Base-by-base conservation (phyloP, 2,888 invertebrate genomes). In the Rhodophaea formosa region DNA sequence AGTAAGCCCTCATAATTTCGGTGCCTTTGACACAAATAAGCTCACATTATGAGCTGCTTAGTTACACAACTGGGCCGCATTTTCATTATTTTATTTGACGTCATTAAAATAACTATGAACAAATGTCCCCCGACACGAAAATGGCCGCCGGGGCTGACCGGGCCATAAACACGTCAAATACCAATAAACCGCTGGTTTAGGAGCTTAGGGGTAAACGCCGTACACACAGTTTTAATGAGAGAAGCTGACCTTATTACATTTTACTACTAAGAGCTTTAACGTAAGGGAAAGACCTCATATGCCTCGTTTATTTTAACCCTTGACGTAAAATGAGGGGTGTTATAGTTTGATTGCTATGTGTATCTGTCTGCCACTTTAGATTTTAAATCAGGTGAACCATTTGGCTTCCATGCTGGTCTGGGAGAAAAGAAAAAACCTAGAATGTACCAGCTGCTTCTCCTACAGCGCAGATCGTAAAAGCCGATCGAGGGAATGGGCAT, bases 141-240 rank as follows among this genome's bases (percentile, higher is more conserved):
- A 30, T 10, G 47, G 47, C n/a, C n/a, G n/a, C n/a, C n/a, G 5
- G 5, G 5, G 5, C 23, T 23, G n/a, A 23, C 23, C 8, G 8
- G 30, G 30, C 49, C 15, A 30, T 32, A 15, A 32, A 49, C 49
- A 49, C 49, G 49, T 49, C 29, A 49, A 32, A 49, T 49, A 15
- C 32, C 49, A 49, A 49, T 49, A 49, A 49, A 32, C 49, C 32
- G 14, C 30, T 39, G 39, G 49, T 32, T 49, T 49, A 49, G 15
- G 30, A 15, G 49, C 32, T 49, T 49, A 32, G 32, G 32, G 46
- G 39, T 39, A 23, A 23, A 39, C 39, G 39, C 12, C 8, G 5
- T n/a, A n/a, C n/a, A 39, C 39, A 39, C 12, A 5, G 0, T 39
- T 12, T 39, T 39, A 39, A 3, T 39, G 10, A 39, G 5, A 39